A percentile compares a stretch with the other conserved stretches of the same genome.
phyloP scores from a whole-genome alignment of 2,888 invertebrate genomes.

The Ennomos quercinarius region DNA sequence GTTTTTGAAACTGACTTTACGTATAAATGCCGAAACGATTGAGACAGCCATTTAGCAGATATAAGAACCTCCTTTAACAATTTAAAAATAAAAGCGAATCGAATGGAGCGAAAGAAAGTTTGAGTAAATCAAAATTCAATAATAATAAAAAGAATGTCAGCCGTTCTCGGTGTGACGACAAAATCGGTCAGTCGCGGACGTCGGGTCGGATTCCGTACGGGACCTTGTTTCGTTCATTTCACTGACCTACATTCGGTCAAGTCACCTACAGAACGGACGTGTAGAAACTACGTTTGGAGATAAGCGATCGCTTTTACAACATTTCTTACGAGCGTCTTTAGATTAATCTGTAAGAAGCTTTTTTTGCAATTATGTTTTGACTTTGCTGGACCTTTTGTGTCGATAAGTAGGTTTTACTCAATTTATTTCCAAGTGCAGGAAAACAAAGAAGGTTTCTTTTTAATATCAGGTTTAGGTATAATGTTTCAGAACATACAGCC shows the following conservation, averaged over 20 bases:
- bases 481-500: no score
- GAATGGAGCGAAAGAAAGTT: constrained; percentile 44
- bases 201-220: constrained; percentile 78
- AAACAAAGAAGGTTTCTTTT: no score
- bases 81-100: constrained; percentile 38
- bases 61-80: constrained; percentile 19
- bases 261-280: constrained; percentile 51
- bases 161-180: constrained; percentile 62
- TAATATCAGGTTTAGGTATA: no score
- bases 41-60: background rate
- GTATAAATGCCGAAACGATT: no score
- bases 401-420: no score
- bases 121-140: constrained; percentile 44
- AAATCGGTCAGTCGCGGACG: constrained; percentile 74
- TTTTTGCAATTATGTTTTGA: background rate
- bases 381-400: no score
- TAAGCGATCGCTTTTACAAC: constrained; percentile 27
- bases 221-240: constrained; percentile 82
- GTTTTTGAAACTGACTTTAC: no score
- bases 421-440: no score
- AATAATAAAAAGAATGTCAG: constrained; percentile 67
- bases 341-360: constrained; percentile 3
- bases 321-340: constrained; percentile 25
- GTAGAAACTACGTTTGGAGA: constrained; percentile 45
- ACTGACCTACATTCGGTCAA: constrained; percentile 75